A percentile compares a stretch with the other conserved stretches of the same genome.
phyloP scores from a whole-genome alignment of 2,113 vertebrate genomes.

The Odobenus rosmarus region DNA sequence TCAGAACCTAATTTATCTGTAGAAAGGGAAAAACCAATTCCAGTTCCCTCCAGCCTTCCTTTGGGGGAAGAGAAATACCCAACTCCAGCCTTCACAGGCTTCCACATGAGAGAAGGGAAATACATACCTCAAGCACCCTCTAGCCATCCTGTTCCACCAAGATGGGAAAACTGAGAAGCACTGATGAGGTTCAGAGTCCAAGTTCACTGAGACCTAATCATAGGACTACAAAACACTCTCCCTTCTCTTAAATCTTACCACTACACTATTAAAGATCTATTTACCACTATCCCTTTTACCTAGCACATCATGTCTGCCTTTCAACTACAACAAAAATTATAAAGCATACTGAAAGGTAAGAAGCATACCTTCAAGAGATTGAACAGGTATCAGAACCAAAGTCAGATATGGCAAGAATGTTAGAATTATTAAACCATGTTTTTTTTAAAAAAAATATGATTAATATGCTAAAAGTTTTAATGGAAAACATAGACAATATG shows the following conservation, averaged over 20 bases:
- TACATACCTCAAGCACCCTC: rapidly evolving
- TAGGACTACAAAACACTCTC: background rate
- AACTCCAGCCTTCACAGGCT: background rate
- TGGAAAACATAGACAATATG: background rate
- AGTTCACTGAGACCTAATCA: background rate
- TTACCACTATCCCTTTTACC: background rate
- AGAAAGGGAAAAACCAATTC: background rate
- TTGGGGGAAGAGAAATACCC: background rate
- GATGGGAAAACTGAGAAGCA: background rate
- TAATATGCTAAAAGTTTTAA: background rate
- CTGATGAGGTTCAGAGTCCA: background rate
- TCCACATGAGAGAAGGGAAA: background rate
- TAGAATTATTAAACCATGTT: background rate
- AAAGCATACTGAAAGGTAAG: background rate
- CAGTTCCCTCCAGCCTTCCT: background rate
- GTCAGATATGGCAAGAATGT: background rate
- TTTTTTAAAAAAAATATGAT: background rate
- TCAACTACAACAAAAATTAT: background rate
- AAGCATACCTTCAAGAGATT: background rate
- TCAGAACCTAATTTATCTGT: background rate
- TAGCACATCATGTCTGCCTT: background rate
- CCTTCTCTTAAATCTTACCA: background rate
- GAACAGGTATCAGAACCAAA: background rate
- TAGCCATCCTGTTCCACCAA: background rate
- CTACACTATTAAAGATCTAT: background rate